Conservation (phyloP, 2,113 vertebrate genomes). For the Salminus brasiliensis region DNA sequence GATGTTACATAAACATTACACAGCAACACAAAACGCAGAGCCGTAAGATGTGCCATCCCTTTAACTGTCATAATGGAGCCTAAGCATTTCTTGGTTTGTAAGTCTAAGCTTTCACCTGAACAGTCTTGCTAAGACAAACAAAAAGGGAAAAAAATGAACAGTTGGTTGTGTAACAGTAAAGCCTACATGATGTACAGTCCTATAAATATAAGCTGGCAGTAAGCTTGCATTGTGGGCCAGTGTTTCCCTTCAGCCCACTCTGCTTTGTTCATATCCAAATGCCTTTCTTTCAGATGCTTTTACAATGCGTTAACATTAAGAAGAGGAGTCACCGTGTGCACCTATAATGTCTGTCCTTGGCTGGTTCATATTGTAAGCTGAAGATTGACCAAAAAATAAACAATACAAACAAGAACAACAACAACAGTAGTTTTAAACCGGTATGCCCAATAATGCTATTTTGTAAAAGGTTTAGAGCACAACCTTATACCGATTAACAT, state of each 20-base stretch:
- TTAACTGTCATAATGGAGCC: no score
- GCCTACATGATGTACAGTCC: constrained; percentile 14
- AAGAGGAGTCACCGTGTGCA: constrained; percentile 1
- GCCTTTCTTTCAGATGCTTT: constrained; percentile 18
- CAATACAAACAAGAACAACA: neutral
- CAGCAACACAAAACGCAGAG: neutral
- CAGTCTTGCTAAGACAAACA: constrained; percentile 16
- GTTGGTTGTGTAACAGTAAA: constrained; percentile 34
- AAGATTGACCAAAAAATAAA: neutral
- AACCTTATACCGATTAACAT: no score
- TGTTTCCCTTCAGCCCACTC: constrained; percentile 47
- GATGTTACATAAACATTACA: neutral
- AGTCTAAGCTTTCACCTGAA: constrained; percentile 2
- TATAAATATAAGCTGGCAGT: constrained; percentile 49
- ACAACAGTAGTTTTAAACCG: no score
- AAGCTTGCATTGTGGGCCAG: constrained; percentile 28
- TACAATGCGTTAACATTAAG: constrained; percentile 17
- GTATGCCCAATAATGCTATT: neutral
- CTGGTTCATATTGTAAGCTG: neutral
- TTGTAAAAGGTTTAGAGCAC: neutral
- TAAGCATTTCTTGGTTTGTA: neutral
- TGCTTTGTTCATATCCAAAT: constrained; percentile 31
- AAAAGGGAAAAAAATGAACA: constrained; percentile 10
- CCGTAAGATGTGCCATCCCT: no score
- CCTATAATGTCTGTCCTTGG: neutral